These are phyloP conservation scores for Echiichthys vipera DNA, from an alignment of 2,797 vertebrate species.

Conservation along the genomic window DNA sequence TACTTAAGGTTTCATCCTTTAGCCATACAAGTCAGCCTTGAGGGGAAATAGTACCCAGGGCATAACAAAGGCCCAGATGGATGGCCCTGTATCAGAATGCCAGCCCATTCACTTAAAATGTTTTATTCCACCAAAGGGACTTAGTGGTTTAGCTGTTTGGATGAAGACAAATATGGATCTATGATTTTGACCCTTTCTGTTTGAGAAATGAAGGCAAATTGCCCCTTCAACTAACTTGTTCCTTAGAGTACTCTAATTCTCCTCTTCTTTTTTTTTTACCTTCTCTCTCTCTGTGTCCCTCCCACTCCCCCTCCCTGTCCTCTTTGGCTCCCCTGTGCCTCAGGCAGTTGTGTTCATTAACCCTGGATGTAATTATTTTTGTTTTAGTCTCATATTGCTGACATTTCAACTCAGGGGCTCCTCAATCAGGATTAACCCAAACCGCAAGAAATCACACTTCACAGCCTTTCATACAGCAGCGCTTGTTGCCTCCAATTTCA, in stretches of 20 bases:
- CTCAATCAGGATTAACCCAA: conserved; percentile 86
- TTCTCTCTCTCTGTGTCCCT: background rate
- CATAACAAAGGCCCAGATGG: conserved; percentile 29
- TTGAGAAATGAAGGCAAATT: conserved; percentile 48
- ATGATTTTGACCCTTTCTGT: conserved; percentile 45
- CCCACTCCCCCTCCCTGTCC: conserved; percentile 15
- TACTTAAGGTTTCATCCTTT: conserved; percentile 39
- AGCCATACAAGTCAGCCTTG: conserved; percentile 27
- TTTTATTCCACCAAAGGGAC: conserved; percentile 44
- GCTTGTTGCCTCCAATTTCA: conserved; percentile 85
- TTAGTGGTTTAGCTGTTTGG: conserved; percentile 35
- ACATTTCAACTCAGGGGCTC: conserved; percentile 84
- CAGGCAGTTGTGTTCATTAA: conserved; percentile 81
- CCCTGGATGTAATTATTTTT: conserved; percentile 83
- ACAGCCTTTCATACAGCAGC: conserved; percentile 77
- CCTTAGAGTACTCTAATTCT: conserved; percentile 27
- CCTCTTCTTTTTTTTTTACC: background rate
- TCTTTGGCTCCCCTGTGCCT: conserved; percentile 53
- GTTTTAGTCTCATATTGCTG: conserved; percentile 86
- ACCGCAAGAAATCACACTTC: conserved; percentile 84
- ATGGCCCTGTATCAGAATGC: conserved; percentile 43
- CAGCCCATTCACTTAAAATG: conserved; percentile 38
- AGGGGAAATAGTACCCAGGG: conserved; percentile 21
- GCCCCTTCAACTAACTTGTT: conserved; percentile 30
- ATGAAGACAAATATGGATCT: conserved; percentile 59